Percentiles rank a stretch among this genome's conserved stretches.
phyloP scores from a whole-genome alignment of 2,797 vertebrate genomes.

The Enteromius argenteus region DNA sequence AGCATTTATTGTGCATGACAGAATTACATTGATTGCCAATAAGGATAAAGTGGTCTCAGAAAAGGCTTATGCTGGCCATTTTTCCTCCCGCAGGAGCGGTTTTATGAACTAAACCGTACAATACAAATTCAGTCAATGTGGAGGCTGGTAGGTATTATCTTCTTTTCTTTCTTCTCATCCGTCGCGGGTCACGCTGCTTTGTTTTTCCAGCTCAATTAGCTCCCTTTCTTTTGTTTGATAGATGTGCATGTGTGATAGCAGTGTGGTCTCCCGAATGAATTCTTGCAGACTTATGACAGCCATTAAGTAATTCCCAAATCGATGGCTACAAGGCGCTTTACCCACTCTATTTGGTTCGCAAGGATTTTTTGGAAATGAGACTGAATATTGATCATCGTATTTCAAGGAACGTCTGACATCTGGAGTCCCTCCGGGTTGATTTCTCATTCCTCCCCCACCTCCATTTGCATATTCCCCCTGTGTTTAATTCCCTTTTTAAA shows the following conservation, averaged over 20 bases:
- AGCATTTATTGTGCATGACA: slow-evolving; percentile 27
- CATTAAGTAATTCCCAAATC: slow-evolving; percentile 76
- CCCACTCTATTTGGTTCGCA: slow-evolving; percentile 1
- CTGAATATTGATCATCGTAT: slow-evolving; percentile 50
- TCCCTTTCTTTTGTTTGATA: slow-evolving; percentile 60
- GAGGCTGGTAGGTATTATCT: slow-evolving; percentile 10
- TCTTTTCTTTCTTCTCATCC: slow-evolving; percentile 14
- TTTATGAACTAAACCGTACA: slow-evolving; percentile 20
- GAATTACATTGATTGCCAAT: slow-evolving; percentile 42
- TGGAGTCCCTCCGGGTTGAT: slow-evolving; percentile 54
- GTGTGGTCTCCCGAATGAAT: slow-evolving; percentile 62
- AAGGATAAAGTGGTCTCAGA: slow-evolving; percentile 21
- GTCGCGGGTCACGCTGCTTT: slow-evolving; percentile 40
- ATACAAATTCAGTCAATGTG: slow-evolving; percentile 5
- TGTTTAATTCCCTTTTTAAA: slow-evolving; percentile 66
- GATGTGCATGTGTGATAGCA: slow-evolving; percentile 66
- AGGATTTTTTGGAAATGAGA: slow-evolving; percentile 32
- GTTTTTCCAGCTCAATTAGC: slow-evolving; percentile 53
- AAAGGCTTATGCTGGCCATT: not conserved
- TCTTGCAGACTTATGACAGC: slow-evolving; percentile 65
- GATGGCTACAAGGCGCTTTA: slow-evolving; percentile 60
- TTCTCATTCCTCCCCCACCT: slow-evolving; percentile 40
- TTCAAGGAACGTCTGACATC: slow-evolving; percentile 37
- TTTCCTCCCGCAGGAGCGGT: slow-evolving; percentile 5
- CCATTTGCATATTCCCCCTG: slow-evolving; percentile 60